A percentile compares a stretch with the other conserved stretches of the same genome.
Evolutionary conservation across 2,888 invertebrate genomes (phyloP).

Genomic region (Nycteola revayana): DNA sequence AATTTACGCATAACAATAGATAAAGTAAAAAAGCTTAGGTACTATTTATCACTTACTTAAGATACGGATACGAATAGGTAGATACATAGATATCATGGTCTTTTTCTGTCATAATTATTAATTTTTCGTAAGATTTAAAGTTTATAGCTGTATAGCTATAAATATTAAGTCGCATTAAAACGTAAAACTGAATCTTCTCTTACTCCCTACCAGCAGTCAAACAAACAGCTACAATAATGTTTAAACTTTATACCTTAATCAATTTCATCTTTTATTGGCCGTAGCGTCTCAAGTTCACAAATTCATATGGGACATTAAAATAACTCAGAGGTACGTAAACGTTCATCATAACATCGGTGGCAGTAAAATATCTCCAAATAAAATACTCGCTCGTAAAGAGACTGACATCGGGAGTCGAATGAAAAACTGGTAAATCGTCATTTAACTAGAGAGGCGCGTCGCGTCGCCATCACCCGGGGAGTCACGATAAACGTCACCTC

Average conservation of each 20-base stretch:
- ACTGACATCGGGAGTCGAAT: slow-evolving; percentile 71
- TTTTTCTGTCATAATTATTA: too few species aligned
- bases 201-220: slow-evolving; percentile 1
- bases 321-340: slow-evolving; percentile 60
- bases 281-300: slow-evolving; percentile 56
- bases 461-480: slow-evolving; percentile 65
- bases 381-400: slow-evolving; percentile 74
- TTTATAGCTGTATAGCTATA: too few species aligned
- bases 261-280: slow-evolving; percentile 55
- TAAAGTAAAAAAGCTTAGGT: too few species aligned
- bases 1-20: too few species aligned
- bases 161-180: too few species aligned
- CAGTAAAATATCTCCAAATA: slow-evolving; percentile 75
- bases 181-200: slow-evolving; percentile 1
- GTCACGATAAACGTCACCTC: slow-evolving; percentile 75
- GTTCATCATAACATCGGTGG: slow-evolving; percentile 76
- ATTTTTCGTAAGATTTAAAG: too few species aligned
- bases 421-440: slow-evolving; percentile 73
- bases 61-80: too few species aligned
- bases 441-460: slow-evolving; percentile 63
- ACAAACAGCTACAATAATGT: slow-evolving; percentile 30
- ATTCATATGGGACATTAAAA: slow-evolving; percentile 66
- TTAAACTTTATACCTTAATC: slow-evolving; percentile 54
- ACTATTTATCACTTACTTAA: too few species aligned
- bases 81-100: too few species aligned